Percentiles rank a stretch among this genome's conserved stretches.
These are phyloP conservation scores for Anisognathus igniventris DNA, from an alignment of 2,797 vertebrate genomes.

Conservation along the genomic window DNA sequence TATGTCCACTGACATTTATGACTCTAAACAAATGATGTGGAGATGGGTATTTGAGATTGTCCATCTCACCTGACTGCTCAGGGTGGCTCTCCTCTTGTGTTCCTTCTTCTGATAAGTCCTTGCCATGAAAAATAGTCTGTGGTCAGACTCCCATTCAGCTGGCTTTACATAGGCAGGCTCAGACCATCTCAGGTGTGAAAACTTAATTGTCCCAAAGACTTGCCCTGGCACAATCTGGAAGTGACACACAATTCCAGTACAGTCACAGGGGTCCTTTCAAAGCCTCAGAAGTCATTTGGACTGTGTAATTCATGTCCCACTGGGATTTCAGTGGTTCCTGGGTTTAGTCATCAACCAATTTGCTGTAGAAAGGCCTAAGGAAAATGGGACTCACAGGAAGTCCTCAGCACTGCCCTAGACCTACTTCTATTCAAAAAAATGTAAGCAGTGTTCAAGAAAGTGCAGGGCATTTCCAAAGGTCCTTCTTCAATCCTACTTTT, in stretches of 20 bases:
- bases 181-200: neutral
- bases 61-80: rapidly evolving
- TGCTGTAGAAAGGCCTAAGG: neutral
- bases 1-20: neutral
- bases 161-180: neutral
- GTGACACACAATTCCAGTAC: neutral
- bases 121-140: neutral
- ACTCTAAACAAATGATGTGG: neutral
- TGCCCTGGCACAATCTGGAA: neutral
- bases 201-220: neutral
- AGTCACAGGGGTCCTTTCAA: neutral
- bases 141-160: neutral
- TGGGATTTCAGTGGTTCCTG: neutral
- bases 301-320: neutral
- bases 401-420: neutral
- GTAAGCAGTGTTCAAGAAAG: neutral
- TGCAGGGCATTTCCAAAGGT: neutral
- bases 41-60: neutral
- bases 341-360: neutral
- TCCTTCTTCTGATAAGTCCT: neutral
- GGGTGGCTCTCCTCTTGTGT: neutral
- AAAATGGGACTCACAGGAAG: neutral
- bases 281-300: neutral
- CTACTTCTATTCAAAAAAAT: neutral
- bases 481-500: neutral